A percentile compares a stretch with the other conserved stretches of the same genome.
These are phyloP conservation scores for Trachelus stipa DNA, from an alignment of 2,888 invertebrate species.

Conservation along the genomic window DNA sequence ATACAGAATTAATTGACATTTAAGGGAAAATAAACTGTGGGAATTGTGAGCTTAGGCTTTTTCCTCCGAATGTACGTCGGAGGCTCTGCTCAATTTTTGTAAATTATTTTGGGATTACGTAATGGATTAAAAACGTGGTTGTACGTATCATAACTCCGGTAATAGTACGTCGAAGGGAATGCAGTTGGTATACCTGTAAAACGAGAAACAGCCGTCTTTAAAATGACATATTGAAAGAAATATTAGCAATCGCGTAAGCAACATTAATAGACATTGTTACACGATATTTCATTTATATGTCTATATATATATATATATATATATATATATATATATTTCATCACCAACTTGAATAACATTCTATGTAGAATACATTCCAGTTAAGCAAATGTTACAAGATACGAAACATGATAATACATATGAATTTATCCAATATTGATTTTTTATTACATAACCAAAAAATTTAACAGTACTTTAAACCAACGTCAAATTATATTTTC, in stretches of 20 bases:
- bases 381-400: background rate
- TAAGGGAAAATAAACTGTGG: background rate
- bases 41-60: background rate
- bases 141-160: background rate
- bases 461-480: background rate
- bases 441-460: background rate
- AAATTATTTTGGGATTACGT: background rate
- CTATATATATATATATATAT: background rate
- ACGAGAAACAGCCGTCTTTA: background rate
- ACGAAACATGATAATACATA: background rate
- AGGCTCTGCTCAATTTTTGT: background rate
- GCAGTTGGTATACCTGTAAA: background rate
- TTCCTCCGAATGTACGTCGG: background rate
- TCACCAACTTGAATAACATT: background rate
- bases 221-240: background rate
- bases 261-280: background rate
- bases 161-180: background rate
- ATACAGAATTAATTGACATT: background rate
- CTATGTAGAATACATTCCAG: background rate
- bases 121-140: background rate
- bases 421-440: background rate
- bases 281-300: background rate
- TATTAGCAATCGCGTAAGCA: background rate
- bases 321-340: background rate
- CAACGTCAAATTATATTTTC: background rate